phyloP scores from a whole-genome alignment of 2,113 vertebrate species.

The Narcine bancroftii region DNA sequence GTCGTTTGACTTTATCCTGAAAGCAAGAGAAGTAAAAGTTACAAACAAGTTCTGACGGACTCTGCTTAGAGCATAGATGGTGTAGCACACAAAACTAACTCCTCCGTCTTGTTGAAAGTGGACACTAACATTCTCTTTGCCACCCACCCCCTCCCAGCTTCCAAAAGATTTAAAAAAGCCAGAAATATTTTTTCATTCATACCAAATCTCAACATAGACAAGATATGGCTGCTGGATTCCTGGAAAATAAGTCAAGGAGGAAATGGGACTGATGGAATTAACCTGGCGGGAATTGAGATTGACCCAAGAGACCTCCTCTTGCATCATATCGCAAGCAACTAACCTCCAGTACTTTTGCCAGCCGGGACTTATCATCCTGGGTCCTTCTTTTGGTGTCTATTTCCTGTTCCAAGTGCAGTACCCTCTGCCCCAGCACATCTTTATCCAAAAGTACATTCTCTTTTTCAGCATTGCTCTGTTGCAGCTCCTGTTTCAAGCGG shows the following conservation, averaged over 20 bases:
- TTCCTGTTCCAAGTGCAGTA: conserved; percentile 75
- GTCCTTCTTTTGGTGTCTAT: conserved; percentile 62
- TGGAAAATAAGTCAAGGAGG: no score
- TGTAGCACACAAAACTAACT: neutral
- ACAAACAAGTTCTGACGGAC: neutral
- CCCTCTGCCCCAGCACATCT: conserved; percentile 73
- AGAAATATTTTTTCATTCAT: neutral
- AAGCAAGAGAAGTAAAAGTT: neutral
- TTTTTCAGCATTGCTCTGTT: conserved; percentile 64
- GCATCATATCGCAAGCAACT: neutral
- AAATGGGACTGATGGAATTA: no score
- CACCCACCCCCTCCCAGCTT: neutral
- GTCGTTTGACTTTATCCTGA: conserved; percentile 71
- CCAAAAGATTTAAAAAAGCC: neutral
- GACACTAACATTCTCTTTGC: neutral
- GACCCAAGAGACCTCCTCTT: no score
- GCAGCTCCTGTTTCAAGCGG: conserved; percentile 70
- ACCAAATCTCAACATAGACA: no score
- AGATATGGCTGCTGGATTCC: no score
- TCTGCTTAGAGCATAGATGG: neutral
- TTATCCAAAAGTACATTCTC: conserved; percentile 73
- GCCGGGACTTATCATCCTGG: conserved; percentile 68
- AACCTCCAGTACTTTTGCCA: conserved; percentile 77
- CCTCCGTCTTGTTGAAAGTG: neutral
- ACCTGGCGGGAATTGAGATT: no score